Evolutionary conservation across 2,113 vertebrate species (phyloP), one percentile per base, ranked within the genome.

Genomic region (Petrocephalus zakoni): DNA sequence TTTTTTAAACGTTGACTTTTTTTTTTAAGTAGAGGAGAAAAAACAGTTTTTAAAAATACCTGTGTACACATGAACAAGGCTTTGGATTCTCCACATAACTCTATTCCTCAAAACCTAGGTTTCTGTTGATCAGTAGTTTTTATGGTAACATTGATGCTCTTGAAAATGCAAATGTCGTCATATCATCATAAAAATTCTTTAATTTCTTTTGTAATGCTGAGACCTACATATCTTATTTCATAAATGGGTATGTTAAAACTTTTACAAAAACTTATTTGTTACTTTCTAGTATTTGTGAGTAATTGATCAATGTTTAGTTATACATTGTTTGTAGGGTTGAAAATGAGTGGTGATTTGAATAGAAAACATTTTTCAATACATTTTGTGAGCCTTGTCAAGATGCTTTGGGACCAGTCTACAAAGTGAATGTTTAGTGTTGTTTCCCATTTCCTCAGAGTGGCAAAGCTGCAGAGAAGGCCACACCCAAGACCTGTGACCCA

Each of bases 381-480:
- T 68, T 85, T 85, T 85, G 84, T 55, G 51, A 83, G 21, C 29
- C 13, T 4, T 29, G 84, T 46, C 42, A 17, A 86, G 22, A 86
- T 86, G 84, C 51, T 37, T 86, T 86, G 52, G 84, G 55, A 15
- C 84, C 52, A 34, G 84, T 86, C 84, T 86, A 86, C 84, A 86
- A 86, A 86, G 84, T 86, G 84, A 72, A 86, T 89, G 46, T 75
- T 34, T 58, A 72, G 72, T 88, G 49, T 58, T 68, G 58, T 87
- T 68, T 37, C 72, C 25, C 58, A 34, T 90, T 34, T 78, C 21
- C 46, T 15, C 91, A 96, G 96, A 94, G 91, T 90, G 92, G 93
- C 92, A 96, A 96, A 93, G 90, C 93, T 75, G 88, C 90, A 64
- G 96, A 96, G 89, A 96, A 95, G 93, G 94, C 93, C 55, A 93